Evolutionary conservation across 2,888 invertebrate species (phyloP).

Genomic region (Drymonia ruficornis): DNA sequence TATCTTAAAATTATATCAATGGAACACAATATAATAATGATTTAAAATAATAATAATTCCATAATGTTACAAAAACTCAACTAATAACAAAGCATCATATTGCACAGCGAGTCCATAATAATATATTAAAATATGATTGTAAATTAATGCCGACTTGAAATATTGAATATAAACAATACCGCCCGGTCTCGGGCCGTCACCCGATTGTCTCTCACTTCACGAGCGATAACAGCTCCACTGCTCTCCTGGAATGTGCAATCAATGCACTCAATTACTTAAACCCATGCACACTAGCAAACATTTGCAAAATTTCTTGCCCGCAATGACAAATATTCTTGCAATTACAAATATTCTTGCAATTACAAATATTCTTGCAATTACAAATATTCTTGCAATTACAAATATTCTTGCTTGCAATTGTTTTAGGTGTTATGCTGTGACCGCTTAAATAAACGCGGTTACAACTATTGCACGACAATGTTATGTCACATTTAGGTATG

Average conservation of each 20-base stretch:
- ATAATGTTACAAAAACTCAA: slow-evolving; percentile 73
- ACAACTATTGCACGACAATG: background rate
- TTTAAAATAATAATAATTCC: slow-evolving; percentile 44
- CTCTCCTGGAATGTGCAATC: slow-evolving; percentile 24
- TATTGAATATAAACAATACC: slow-evolving; percentile 33
- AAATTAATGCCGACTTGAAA: slow-evolving; percentile 64
- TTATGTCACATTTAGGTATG: background rate
- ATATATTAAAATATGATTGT: slow-evolving; percentile 65
- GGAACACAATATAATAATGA: slow-evolving; percentile 43
- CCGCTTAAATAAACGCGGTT: background rate
- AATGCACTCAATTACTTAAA: slow-evolving; percentile 23
- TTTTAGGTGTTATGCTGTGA: background rate
- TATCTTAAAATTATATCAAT: slow-evolving; percentile 40
- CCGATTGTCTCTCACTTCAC: slow-evolving; percentile 26
- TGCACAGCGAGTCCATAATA: slow-evolving; percentile 81
- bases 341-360: background rate
- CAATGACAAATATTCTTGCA: slow-evolving; percentile 6
- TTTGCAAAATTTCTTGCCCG: slow-evolving; percentile 13
- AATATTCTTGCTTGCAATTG: background rate
- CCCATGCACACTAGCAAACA: slow-evolving; percentile 28
- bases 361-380: background rate
- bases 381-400: background rate
- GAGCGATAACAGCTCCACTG: slow-evolving; percentile 36
- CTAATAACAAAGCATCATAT: slow-evolving; percentile 82
- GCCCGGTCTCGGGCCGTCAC: slow-evolving; percentile 23